Percentiles rank a stretch among this genome's conserved stretches.
Evolutionary conservation across 1,140 invertebrate genomes (phyloP).

Genomic region (Trichoplusia ni): DNA sequence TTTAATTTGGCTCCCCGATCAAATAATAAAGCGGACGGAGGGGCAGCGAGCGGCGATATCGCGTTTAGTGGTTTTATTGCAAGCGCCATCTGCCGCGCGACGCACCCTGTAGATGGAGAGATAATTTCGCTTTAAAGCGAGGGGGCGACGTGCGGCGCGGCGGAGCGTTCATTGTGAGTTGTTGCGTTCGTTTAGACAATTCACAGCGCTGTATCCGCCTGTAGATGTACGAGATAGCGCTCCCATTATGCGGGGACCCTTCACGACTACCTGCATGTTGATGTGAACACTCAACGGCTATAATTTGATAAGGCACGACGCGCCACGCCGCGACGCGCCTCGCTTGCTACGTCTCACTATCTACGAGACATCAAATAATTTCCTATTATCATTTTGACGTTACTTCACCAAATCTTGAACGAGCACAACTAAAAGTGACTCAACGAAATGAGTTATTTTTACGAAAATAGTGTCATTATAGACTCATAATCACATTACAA

Average conservation of each 20-base stretch:
- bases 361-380: too few relatives aligned
- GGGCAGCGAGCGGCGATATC: slow-evolving; percentile 73
- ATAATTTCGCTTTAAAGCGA: slow-evolving; percentile 76
- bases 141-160: slow-evolving; percentile 38
- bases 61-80: slow-evolving; percentile 81
- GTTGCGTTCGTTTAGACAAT: slow-evolving; percentile 75
- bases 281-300: slow-evolving; percentile 56
- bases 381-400: too few relatives aligned
- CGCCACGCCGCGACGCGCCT: slow-evolving; percentile 2
- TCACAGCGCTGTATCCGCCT: slow-evolving; percentile 64
- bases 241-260: slow-evolving; percentile 62
- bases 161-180: slow-evolving; percentile 64
- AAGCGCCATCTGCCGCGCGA: slow-evolving; percentile 78
- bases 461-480: too few relatives aligned
- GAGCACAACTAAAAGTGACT: too few relatives aligned
- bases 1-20: slow-evolving; percentile 81
- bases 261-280: slow-evolving; percentile 57
- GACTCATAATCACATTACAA: not conserved
- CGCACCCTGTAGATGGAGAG: slow-evolving; percentile 69
- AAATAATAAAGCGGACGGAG: slow-evolving; percentile 77
- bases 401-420: too few relatives aligned
- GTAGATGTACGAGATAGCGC: slow-evolving; percentile 66
- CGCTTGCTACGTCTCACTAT: slow-evolving; percentile 3
- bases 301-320: slow-evolving; percentile 54
- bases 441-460: too few relatives aligned